Conservation (phyloP, 2,888 invertebrate genomes). For the Nephrotoma flavescens region DNA sequence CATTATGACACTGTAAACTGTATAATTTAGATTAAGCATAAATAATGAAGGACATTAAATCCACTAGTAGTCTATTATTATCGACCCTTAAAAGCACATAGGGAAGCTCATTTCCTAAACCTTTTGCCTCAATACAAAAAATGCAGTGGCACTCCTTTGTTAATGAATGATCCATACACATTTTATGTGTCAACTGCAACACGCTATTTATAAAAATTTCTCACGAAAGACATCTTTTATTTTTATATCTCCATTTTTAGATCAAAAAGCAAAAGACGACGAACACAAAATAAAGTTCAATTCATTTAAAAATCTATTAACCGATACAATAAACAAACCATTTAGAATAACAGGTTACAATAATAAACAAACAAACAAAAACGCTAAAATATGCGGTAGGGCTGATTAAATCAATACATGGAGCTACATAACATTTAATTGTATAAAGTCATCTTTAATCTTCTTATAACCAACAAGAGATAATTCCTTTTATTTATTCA, state of each 20-base stretch:
- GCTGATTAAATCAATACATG: background rate
- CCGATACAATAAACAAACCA: background rate
- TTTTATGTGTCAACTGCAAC: background rate
- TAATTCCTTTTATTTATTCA: background rate
- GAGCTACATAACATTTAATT: background rate
- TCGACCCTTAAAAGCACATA: too few relatives aligned
- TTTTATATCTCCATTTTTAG: background rate
- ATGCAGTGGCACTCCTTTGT: background rate
- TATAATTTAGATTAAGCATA: too few relatives aligned
- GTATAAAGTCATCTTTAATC: background rate
- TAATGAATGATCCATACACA: background rate
- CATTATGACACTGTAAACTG: too few relatives aligned
- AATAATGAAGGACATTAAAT: too few relatives aligned
- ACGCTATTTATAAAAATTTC: background rate
- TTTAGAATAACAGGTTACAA: background rate
- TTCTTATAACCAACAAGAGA: background rate
- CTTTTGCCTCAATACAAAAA: too few relatives aligned
- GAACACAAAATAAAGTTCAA: background rate
- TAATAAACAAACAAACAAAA: background rate
- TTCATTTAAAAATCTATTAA: background rate
- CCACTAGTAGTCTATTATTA: too few relatives aligned
- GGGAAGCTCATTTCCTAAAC: too few relatives aligned
- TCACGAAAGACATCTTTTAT: background rate
- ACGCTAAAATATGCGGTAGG: background rate
- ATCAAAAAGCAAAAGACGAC: background rate